These are phyloP conservation scores for Heliocidaris erythrogramma DNA, from an alignment of 35 echinoderm and acorn worm species.

Conservation along the genomic window DNA sequence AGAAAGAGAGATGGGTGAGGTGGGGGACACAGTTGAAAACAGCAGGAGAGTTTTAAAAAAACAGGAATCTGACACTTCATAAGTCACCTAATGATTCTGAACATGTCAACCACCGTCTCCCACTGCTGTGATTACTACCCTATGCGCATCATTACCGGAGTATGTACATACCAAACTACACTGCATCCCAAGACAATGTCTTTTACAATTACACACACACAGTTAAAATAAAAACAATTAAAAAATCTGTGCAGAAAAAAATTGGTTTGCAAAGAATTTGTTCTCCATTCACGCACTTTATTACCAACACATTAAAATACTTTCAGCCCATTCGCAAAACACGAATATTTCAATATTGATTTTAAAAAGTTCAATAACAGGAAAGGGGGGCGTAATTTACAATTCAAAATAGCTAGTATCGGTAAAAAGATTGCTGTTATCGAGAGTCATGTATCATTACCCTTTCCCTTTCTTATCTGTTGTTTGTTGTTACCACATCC, in stretches of 20 bases:
- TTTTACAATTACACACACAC: not conserved
- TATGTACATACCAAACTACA: not conserved
- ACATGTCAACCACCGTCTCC: not conserved
- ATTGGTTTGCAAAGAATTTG: not conserved
- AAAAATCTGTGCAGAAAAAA: not conserved
- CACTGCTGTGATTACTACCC: not conserved
- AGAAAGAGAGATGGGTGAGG: not conserved
- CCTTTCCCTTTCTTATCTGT: not conserved
- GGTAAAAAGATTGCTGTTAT: not conserved
- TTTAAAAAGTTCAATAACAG: not conserved
- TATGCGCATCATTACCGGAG: not conserved
- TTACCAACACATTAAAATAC: not conserved
- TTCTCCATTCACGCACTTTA: not conserved
- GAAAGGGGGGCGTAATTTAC: not conserved
- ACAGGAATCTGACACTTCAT: not conserved
- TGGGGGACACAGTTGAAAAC: not conserved
- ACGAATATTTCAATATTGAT: not conserved
- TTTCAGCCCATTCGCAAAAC: not conserved
- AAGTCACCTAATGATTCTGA: not conserved
- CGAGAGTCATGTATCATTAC: not conserved
- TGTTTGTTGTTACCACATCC: not conserved
- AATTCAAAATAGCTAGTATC: not conserved
- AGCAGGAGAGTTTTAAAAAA: not conserved
- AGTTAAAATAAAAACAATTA: not conserved
- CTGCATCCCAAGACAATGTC: not conserved